phyloP scores from a whole-genome alignment of 92 coral and sea anemone genomes.

The Actinernus sp. region DNA sequence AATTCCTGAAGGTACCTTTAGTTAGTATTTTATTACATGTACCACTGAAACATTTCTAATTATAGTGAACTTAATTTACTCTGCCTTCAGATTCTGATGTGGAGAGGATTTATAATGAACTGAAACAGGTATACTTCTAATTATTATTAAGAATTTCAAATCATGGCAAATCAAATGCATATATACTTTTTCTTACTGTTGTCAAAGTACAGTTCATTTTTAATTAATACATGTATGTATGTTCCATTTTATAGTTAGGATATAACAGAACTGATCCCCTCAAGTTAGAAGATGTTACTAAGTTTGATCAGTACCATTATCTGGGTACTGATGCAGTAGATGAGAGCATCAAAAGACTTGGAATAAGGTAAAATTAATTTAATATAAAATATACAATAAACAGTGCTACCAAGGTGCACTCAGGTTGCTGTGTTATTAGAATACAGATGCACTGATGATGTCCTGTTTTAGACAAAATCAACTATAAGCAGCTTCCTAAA shows the following conservation, averaged over 20 bases:
- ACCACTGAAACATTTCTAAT: too few species aligned
- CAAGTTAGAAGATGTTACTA: constrained; percentile 77
- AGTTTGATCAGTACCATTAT: constrained; percentile 81
- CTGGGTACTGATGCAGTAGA: constrained; percentile 70
- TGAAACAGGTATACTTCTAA: constrained; percentile 49
- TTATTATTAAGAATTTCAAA: too few species aligned
- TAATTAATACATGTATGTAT: not conserved
- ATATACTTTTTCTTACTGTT: not conserved
- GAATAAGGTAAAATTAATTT: constrained; percentile 65
- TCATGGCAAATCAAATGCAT: too few species aligned
- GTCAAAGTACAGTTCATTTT: not conserved
- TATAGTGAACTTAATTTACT: not conserved
- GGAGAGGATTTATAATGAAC: constrained; percentile 69
- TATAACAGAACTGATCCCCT: constrained; percentile 62
- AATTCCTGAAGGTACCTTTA: too few species aligned
- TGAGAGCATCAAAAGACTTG: constrained; percentile 49
- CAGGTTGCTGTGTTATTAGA: too few species aligned
- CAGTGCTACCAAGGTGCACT: too few species aligned
- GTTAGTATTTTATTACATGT: too few species aligned
- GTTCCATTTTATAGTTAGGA: constrained; percentile 55
- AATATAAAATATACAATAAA: too few species aligned
- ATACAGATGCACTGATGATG: too few species aligned
- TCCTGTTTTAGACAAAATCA: too few species aligned
- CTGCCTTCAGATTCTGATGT: constrained; percentile 61
- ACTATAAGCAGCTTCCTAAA: too few species aligned